Conservation (phyloP, 1,140 invertebrate species). For the Drosophila ohnishii region DNA sequence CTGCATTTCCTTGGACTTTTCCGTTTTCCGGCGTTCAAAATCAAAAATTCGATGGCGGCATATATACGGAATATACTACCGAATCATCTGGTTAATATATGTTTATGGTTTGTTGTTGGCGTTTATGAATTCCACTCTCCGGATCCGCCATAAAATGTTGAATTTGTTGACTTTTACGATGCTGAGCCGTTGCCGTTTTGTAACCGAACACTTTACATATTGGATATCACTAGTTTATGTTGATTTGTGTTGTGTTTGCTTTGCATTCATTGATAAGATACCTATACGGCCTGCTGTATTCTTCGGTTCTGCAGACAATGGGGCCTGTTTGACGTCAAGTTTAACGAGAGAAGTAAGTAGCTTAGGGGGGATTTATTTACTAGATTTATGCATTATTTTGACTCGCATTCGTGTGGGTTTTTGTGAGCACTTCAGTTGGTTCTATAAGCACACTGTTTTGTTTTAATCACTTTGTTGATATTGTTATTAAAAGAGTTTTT, state of each 20-base stretch:
- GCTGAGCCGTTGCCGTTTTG: conserved; percentile 55
- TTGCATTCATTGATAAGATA: conserved; percentile 48
- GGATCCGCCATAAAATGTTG: conserved; percentile 45
- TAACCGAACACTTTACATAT: conserved; percentile 62
- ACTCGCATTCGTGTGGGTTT: conserved; percentile 46
- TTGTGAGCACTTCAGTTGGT: conserved; percentile 34
- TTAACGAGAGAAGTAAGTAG: conserved; percentile 64
- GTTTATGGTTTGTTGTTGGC: conserved; percentile 43
- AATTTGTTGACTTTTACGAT: conserved; percentile 66
- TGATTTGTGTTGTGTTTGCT: conserved; percentile 56
- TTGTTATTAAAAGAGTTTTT: conserved; percentile 4
- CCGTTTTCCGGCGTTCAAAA: conserved; percentile 28
- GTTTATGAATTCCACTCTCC: conserved; percentile 43
- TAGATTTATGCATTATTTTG: conserved; percentile 26
- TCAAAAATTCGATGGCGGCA: conserved; percentile 39
- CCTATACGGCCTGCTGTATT: conserved; percentile 20
- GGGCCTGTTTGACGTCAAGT: conserved; percentile 34
- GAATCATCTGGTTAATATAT: conserved; percentile 36
- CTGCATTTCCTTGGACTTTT: conserved; percentile 72
- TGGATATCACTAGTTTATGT: conserved; percentile 73
- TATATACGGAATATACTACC: conserved; percentile 34
- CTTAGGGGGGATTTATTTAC: conserved; percentile 43
- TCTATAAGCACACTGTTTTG: conserved; percentile 22
- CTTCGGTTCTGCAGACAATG: conserved; percentile 24
- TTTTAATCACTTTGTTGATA: conserved; percentile 3